Evolutionary conservation across 2,888 invertebrate genomes (phyloP).

Genomic region (Calliscelio sp.): DNA sequence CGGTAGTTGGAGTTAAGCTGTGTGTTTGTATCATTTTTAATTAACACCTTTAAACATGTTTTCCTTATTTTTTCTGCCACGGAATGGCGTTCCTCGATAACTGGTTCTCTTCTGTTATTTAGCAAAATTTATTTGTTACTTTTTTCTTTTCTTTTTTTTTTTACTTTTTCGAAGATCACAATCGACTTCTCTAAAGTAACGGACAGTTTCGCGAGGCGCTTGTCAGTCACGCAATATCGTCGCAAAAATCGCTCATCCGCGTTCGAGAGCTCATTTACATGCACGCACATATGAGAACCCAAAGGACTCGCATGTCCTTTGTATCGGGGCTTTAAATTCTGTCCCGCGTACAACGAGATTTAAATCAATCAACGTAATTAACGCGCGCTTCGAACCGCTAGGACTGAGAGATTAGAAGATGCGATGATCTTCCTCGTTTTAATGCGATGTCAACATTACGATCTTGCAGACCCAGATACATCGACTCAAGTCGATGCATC

Average conservation of each 20-base stretch:
- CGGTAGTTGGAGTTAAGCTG: no score
- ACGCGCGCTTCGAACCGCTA: slow-evolving; percentile 81
- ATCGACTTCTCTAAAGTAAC: slow-evolving; percentile 50
- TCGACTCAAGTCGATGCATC: slow-evolving; percentile 23
- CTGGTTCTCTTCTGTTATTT: background rate
- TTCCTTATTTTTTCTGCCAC: no score
- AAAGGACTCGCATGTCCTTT: background rate
- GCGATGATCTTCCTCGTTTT: slow-evolving; percentile 43
- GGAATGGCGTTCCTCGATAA: no score
- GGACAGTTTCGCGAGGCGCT: slow-evolving; percentile 43
- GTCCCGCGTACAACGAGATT: slow-evolving; percentile 74
- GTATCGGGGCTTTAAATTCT: slow-evolving; percentile 80
- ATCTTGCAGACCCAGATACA: slow-evolving; percentile 31
- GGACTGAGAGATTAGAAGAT: slow-evolving; percentile 79
- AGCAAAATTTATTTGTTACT: no score
- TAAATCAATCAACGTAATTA: slow-evolving; percentile 85
- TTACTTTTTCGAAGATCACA: slow-evolving; percentile 30
- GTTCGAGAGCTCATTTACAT: slow-evolving; percentile 65
- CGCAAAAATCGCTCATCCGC: slow-evolving; percentile 53
- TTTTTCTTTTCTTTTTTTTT: background rate
- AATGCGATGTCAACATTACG: slow-evolving; percentile 52
- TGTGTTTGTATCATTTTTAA: no score
- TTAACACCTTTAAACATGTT: no score
- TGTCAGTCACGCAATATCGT: slow-evolving; percentile 69
- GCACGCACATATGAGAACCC: slow-evolving; percentile 47